Base-by-base conservation (phyloP, 2,888 invertebrate species). In the Tachystola acroxantha region DNA sequence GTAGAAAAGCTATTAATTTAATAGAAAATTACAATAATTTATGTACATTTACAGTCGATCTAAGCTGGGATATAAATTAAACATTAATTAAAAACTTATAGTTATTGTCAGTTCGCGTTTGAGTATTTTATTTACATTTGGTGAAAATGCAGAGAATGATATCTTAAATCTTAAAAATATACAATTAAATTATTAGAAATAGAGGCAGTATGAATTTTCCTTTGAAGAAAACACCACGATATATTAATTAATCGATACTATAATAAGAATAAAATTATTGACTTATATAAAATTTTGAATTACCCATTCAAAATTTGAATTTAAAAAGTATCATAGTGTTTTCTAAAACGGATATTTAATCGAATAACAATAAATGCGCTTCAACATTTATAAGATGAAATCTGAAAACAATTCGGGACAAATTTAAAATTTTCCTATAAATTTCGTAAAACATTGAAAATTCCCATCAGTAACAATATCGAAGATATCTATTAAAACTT, bases 101-200 rank as follows among this genome's bases (percentile, higher is more conserved):
- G 53, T 85, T 86, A 86, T 86, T 86, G 86, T 86, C 86, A 85
- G 85, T 84, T 84, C 81, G 81, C 78, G 66, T 63, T 76, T 77
- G 85, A 86, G 84, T 86, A 85, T 85, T 78, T 57, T 76, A 75
- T 75, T 66, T 77, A 74, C 74, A 79, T 26, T 28, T 32, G 20
- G 37, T 60, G 58, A 62, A 66, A 68, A 65, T 59, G 57, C 54
- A 53, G 63, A 57, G 41, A 50, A 54, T 58, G 1, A 56, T 63
- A 61, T 53, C 46, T 59, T 2, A 56, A 64, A 61, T 53, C 46
- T 59, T 57, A 52, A 53, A 43, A 53, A 56, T 42, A 48, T 39
- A 52, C 45, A 48, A 14, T 30, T 39, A 35, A 22, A 36, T 16
- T 4, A 32, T 29, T 27, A 29, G 12, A 34, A 10, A 32, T 6